These are phyloP conservation scores for Ambastaia sidthimunki DNA, from an alignment of 2,797 vertebrate genomes.

Conservation along the genomic window DNA sequence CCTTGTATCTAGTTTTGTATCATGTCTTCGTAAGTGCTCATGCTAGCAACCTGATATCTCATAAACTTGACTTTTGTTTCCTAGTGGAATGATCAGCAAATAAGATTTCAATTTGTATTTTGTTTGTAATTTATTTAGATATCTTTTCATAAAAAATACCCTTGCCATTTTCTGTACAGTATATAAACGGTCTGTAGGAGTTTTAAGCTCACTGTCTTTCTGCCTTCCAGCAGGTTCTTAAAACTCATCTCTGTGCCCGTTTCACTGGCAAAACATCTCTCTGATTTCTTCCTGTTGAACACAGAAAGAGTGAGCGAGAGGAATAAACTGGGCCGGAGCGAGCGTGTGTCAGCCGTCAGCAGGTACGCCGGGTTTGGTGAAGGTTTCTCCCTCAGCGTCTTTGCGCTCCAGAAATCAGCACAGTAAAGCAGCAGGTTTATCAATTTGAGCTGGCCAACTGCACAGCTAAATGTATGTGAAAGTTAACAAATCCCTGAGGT, in stretches of 20 bases:
- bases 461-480: conserved; percentile 88
- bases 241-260: conserved; percentile 55
- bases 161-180: neutral
- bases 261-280: conserved; percentile 62
- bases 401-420: conserved; percentile 69
- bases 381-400: conserved; percentile 28
- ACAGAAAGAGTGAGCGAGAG: neutral
- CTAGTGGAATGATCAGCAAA: too few species aligned
- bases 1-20: too few species aligned
- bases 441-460: conserved; percentile 86
- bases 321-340: neutral
- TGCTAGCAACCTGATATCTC: too few species aligned
- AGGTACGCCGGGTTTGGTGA: conserved; percentile 8
- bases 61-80: too few species aligned
- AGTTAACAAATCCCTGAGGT: conserved; percentile 88
- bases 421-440: conserved; percentile 84
- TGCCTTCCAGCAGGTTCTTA: conserved; percentile 61
- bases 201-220: conserved; percentile 47
- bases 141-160: too few species aligned
- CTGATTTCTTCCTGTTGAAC: conserved; percentile 54
- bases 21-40: too few species aligned
- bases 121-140: too few species aligned
- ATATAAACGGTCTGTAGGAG: neutral
- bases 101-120: too few species aligned
- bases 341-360: neutral